Evolutionary conservation across 2,888 invertebrate genomes (phyloP).

Genomic region (Trissoscelio sp.): DNA sequence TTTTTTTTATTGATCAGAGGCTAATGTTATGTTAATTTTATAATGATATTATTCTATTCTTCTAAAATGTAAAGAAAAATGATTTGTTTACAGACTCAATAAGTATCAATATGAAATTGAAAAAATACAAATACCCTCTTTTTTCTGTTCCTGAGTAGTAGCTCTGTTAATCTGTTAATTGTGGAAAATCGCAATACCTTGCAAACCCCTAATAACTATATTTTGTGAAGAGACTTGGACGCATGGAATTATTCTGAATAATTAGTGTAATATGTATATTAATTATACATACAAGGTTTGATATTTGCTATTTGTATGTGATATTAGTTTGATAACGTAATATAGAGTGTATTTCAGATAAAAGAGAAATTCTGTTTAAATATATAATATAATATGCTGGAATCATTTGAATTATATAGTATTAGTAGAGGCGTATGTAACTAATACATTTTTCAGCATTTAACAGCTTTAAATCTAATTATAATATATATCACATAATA

Average conservation of each 20-base stretch:
- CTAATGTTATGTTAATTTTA: no score
- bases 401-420: neutral
- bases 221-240: slow-evolving; percentile 48
- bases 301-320: no score
- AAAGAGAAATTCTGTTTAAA: no score
- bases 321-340: no score
- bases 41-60: no score
- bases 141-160: slow-evolving; percentile 52
- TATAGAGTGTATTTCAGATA: no score
- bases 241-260: slow-evolving; percentile 39
- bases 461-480: neutral
- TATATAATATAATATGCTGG: no score
- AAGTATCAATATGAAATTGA: slow-evolving; percentile 66
- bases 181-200: slow-evolving; percentile 26
- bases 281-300: no score
- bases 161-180: slow-evolving; percentile 30
- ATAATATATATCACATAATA: slow-evolving; percentile 26
- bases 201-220: slow-evolving; percentile 24
- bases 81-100: no score
- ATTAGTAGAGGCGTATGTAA: neutral
- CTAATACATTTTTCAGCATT: slow-evolving; percentile 6
- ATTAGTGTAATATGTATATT: no score
- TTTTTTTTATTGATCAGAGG: no score
- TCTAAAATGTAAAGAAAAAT: neutral
- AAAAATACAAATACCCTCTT: slow-evolving; percentile 64